Evolutionary conservation across 2,797 vertebrate species (phyloP), one percentile per base, ranked within the genome.

Genomic region (Leptodactylus fallax): DNA sequence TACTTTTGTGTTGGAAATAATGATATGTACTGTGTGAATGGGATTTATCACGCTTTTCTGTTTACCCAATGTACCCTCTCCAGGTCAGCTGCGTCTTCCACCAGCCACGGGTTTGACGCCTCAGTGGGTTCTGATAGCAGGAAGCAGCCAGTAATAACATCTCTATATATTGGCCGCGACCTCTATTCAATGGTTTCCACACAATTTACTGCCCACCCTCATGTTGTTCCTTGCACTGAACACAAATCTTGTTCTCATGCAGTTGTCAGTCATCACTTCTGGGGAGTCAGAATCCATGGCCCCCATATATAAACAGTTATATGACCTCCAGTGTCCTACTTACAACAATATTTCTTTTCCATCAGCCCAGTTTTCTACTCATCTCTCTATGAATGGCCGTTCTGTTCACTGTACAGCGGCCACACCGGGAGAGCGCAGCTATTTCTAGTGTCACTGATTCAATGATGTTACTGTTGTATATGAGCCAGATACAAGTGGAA

Each of bases 351-450:
- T 78, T 49, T 88, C 27, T 80, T 2, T 90, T 92, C 91, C 92
- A 90, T 91, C 84, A 90, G 80, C 47, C 65, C 45, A 79, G 60
- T 80, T 56, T 85, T 90, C 87, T 87, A 81, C 74, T 23, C 36
- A 4, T 49, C 87, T 10, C 7, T 83, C 90, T 90, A 91, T 92
- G 91, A 94, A 93, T 90, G 90, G 91, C 23, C 8, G 90, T 36
- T 79, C 90, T 91, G 88, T 92, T 93, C 85, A 90, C 91, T 90
- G 84, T 7, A 87, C 65, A 51, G 84, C 92, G 86, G 67, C 13
- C 85, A 27, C 14, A 60, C 56, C 84, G 83, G 90, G 0, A 19
- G 76, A 85, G 92, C 80, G 45, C 69, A 45, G 14, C 90, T 7
- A 49, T 36, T 65, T 65, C n/a, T 36, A 53, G 45, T 63, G 36